phyloP scores from a whole-genome alignment of 64 coral and sea anemone genomes.

The Catalaphyllia jardinei region DNA sequence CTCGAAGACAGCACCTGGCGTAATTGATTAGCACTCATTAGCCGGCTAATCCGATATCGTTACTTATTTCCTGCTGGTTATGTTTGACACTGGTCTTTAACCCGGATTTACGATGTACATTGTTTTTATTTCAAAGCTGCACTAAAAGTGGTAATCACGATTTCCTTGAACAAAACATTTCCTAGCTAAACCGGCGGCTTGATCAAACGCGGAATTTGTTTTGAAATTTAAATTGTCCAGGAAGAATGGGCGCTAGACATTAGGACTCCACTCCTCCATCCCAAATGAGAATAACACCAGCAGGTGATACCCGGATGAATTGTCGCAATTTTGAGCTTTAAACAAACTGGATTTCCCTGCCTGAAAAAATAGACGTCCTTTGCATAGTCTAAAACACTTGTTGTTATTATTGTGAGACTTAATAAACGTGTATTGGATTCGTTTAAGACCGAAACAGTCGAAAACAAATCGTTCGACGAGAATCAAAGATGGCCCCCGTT shows the following conservation, averaged over 20 bases:
- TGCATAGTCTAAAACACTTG: no score
- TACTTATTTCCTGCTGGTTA: slow-evolving; percentile 16
- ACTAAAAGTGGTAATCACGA: background rate
- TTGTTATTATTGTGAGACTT: background rate
- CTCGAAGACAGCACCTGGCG: slow-evolving; percentile 31
- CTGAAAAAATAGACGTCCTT: no score
- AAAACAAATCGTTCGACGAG: background rate
- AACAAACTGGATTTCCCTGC: no score
- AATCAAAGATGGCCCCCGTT: background rate
- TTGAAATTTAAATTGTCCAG: slow-evolving; percentile 41
- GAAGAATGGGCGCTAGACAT: slow-evolving; percentile 41
- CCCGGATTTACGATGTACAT: background rate
- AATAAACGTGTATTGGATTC: background rate
- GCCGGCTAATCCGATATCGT: background rate
- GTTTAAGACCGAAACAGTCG: background rate
- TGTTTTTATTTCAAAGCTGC: no score
- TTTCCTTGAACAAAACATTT: background rate
- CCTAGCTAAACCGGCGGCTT: background rate
- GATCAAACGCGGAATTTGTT: background rate
- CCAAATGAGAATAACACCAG: background rate
- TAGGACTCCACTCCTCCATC: background rate
- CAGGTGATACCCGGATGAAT: background rate
- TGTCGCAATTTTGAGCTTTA: no score
- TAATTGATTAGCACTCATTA: slow-evolving; percentile 4
- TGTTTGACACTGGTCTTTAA: slow-evolving; percentile 18